Conservation (phyloP, 2,113 vertebrate genomes). For the Sorex fumeus region DNA sequence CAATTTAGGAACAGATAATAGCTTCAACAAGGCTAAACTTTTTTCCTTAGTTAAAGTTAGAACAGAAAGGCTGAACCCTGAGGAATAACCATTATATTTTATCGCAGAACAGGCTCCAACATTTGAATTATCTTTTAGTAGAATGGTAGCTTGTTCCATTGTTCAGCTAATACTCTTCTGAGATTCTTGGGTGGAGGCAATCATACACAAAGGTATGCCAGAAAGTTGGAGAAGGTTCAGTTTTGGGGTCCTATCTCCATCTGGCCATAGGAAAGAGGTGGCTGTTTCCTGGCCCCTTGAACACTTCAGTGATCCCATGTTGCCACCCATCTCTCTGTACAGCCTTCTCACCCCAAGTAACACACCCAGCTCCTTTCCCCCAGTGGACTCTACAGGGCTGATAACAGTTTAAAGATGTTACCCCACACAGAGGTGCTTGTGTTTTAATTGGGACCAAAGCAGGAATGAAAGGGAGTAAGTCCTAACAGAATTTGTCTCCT, state of each 20-base stretch:
- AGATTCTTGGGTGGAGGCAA: not conserved
- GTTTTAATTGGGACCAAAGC: constrained; percentile 82
- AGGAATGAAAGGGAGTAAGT: constrained; percentile 81
- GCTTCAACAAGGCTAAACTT: constrained; percentile 88
- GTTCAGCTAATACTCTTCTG: constrained; percentile 56
- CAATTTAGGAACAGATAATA: constrained; percentile 89
- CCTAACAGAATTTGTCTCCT: constrained; percentile 76
- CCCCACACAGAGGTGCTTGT: constrained; percentile 78
- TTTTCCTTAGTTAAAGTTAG: constrained; percentile 89
- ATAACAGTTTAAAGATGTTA: constrained; percentile 73
- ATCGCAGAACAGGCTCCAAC: constrained; percentile 58
- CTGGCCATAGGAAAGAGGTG: not conserved
- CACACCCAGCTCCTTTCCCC: not conserved
- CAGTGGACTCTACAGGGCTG: constrained; percentile 59
- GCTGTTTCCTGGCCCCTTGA: not conserved
- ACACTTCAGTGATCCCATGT: not conserved
- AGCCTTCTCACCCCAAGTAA: not conserved
- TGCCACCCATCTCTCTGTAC: not conserved
- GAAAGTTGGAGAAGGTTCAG: not conserved
- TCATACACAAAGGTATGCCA: not conserved
- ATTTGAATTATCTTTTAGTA: constrained; percentile 80
- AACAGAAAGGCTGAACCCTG: constrained; percentile 85
- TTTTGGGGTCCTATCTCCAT: not conserved
- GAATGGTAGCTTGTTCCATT: constrained; percentile 64
- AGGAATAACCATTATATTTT: constrained; percentile 82